Evolutionary conservation across 2,113 vertebrate species (phyloP), one percentile per base, ranked within the genome.

Genomic region (Ictalurus furcatus): DNA sequence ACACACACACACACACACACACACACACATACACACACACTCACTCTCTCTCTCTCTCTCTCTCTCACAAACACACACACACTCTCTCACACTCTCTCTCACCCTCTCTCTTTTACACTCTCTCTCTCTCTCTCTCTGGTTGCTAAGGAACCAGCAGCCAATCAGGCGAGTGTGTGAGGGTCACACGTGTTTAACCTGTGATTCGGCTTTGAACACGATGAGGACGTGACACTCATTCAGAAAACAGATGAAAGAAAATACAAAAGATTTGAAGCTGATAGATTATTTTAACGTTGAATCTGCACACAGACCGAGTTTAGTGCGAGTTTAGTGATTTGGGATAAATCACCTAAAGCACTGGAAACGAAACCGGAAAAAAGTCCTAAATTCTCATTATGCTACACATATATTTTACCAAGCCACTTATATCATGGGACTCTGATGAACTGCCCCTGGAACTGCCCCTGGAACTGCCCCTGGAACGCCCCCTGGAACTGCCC

Each of bases 121-220:
- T 12, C n/a, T 63, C 30, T 37, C 58, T 87, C 59, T 34, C 58
- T 78, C 54, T 87, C 44, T 19, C n/a, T 71, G 11, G 79, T 88
- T 82, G 87, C 61, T 82, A 82, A 71, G 59, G 48, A 76, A 82
- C 61, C 61, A 40, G 1, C 30, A 58, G 78, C 87, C 87, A 82
- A 88, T 88, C 87, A 82, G 63, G 54, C 0, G 40, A 9, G 37
- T 34, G 44, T 0, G n/a, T 21, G 9, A 21, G 54, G 56, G 85
- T 61, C 52, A n/a, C 5, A n/a, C 21, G 25, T 61, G 71, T 52
- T 87, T 48, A 67, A 61, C 73, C 40, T 87, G 28, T 79, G 73
- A 44, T 80, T 28, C n/a, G 73, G 17, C 74, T 23, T 2, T 65
- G 44, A 56, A 12, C 28, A 67, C n/a, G 21, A 28, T 11, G 4